Evolutionary conservation across 2,888 invertebrate species (phyloP).

Genomic region (Hartigia nigra): DNA sequence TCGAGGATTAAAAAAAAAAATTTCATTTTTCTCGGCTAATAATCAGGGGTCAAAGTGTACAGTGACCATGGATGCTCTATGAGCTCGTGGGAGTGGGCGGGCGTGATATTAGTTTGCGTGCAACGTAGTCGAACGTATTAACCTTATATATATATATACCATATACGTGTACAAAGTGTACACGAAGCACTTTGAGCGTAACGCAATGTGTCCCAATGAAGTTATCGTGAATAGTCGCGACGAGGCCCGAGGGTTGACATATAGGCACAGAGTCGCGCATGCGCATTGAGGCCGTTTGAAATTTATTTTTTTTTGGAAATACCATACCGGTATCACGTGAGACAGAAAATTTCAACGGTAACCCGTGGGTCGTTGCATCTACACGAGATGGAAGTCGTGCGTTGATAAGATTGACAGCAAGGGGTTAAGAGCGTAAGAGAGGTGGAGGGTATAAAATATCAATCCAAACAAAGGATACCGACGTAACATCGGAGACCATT

Average conservation of each 20-base stretch:
- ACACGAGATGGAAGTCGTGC: not conserved
- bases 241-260: not conserved
- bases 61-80: not conserved
- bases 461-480: not conserved
- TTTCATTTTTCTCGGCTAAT: not conserved
- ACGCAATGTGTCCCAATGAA: not conserved
- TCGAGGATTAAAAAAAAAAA: not conserved
- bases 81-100: not conserved
- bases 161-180: not conserved
- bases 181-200: not conserved
- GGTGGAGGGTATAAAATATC: not conserved
- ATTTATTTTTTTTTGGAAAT: not conserved
- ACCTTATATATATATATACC: not conserved
- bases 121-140: not conserved
- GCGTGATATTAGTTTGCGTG: not conserved
- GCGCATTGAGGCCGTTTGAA: not conserved
- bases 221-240: not conserved
- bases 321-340: not conserved
- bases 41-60: not conserved
- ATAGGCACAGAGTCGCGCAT: not conserved
- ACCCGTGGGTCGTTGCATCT: not conserved
- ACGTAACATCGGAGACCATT: not conserved
- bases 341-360: not conserved
- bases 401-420: not conserved
- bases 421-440: not conserved